Percentiles rank a stretch among this genome's conserved stretches.
These are phyloP conservation scores for Scaptodrosophila lebanonensis DNA, from an alignment of 1,140 invertebrate species.

Conservation along the genomic window DNA sequence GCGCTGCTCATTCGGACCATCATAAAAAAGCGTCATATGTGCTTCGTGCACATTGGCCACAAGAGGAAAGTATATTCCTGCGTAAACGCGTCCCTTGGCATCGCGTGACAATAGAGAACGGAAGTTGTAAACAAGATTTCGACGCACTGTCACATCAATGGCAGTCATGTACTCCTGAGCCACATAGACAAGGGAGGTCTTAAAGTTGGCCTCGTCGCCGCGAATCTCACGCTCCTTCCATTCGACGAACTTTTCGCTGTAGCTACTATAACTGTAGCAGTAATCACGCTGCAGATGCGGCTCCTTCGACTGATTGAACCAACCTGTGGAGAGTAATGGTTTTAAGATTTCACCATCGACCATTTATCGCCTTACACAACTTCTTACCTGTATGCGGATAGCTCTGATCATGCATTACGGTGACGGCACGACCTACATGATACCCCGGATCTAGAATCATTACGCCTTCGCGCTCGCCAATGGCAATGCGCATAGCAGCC, in stretches of 20 bases:
- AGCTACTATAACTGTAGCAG: constrained; percentile 83
- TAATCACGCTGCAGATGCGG: constrained; percentile 87
- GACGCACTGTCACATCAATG: constrained; percentile 90
- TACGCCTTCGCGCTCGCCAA: constrained; percentile 85
- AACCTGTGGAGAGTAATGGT: constrained; percentile 76
- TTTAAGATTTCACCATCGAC: neutral
- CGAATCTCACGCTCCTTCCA: constrained; percentile 87
- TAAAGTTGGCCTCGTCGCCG: constrained; percentile 80
- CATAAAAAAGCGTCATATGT: constrained; percentile 88
- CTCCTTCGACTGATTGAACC: constrained; percentile 89
- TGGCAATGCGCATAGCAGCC: constrained; percentile 85
- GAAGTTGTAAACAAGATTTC: constrained; percentile 93
- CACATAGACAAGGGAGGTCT: constrained; percentile 87
- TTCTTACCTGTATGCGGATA: constrained; percentile 88
- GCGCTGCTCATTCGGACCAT: constrained; percentile 80
- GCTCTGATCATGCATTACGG: constrained; percentile 89
- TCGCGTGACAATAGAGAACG: constrained; percentile 88
- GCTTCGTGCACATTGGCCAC: constrained; percentile 80
- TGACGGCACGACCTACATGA: constrained; percentile 89
- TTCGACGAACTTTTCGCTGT: constrained; percentile 85
- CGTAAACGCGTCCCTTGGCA: constrained; percentile 86
- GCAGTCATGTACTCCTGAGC: constrained; percentile 87
- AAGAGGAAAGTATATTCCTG: constrained; percentile 90
- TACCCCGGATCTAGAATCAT: constrained; percentile 93
- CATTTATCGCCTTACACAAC: constrained; percentile 53